Conservation (phyloP, 92 coral and sea anemone genomes). For the Porites evermanni region DNA sequence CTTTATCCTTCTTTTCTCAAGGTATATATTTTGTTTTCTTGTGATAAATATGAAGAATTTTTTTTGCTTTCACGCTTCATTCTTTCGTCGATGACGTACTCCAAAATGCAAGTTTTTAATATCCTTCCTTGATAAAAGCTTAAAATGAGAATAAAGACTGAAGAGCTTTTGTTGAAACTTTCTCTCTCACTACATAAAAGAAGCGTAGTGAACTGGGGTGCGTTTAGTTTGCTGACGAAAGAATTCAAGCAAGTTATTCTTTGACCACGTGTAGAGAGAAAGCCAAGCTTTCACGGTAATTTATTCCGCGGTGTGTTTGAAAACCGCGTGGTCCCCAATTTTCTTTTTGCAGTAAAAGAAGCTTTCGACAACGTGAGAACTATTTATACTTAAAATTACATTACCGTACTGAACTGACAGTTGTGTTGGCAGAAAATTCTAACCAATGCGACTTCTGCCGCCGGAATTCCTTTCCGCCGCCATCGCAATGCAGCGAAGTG, state of each 20-base stretch:
- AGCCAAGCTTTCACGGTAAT: conserved; percentile 24
- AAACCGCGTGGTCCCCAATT: conserved; percentile 30
- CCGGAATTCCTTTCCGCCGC: neutral
- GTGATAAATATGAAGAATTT: neutral
- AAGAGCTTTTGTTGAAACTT: neutral
- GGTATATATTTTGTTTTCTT: neutral
- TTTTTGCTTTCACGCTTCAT: neutral
- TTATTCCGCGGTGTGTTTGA: neutral
- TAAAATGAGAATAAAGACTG: neutral
- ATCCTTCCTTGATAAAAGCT: neutral
- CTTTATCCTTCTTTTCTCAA: neutral
- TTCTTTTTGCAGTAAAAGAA: conserved; percentile 35
- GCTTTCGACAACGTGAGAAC: conserved; percentile 34
- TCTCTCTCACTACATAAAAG: neutral
- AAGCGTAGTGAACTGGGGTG: neutral
- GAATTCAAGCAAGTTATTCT: neutral
- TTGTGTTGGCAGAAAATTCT: conserved; percentile 60
- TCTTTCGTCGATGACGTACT: no score
- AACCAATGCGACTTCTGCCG: conserved; percentile 42
- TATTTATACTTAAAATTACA: conserved; percentile 9
- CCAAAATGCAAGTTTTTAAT: neutral
- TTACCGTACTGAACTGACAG: conserved; percentile 60
- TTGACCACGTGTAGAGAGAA: conserved; percentile 24
- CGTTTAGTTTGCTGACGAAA: neutral
- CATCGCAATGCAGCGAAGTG: conserved; percentile 14